These are phyloP conservation scores for Hyposoter didymator DNA, from an alignment of 2,888 invertebrate genomes.

Conservation along the genomic window DNA sequence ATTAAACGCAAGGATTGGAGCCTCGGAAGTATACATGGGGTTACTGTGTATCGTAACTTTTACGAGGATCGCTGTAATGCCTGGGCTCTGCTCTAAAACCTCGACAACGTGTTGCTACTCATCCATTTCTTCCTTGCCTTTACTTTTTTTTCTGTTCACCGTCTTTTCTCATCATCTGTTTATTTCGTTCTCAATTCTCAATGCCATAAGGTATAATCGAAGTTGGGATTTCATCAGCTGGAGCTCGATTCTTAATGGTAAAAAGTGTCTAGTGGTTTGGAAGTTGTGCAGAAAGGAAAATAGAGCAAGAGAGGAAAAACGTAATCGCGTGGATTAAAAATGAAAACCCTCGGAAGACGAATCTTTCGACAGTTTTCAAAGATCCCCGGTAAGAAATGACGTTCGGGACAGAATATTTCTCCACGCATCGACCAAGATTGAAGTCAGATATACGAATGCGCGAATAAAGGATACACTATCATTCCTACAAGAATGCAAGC, in stretches of 20 bases:
- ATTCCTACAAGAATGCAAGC: constrained; percentile 8
- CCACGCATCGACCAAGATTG: not conserved
- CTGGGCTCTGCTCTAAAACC: constrained; percentile 20
- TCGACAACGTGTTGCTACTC: constrained; percentile 59
- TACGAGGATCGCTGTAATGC: constrained; percentile 22
- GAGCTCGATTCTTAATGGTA: constrained; percentile 68
- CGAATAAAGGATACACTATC: not conserved
- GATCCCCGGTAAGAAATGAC: not conserved
- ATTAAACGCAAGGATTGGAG: constrained; percentile 19
- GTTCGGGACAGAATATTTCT: not conserved
- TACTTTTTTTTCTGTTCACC: constrained; percentile 47
- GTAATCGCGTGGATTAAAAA: too few species aligned
- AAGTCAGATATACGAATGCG: not conserved
- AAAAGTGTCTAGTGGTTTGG: constrained; percentile 65
- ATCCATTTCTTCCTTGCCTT: constrained; percentile 42
- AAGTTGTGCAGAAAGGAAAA: not conserved
- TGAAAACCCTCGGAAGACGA: not conserved
- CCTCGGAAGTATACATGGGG: not conserved
- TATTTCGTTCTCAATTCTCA: constrained; percentile 2
- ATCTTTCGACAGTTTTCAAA: not conserved
- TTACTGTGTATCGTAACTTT: constrained; percentile 42
- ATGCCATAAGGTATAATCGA: not conserved
- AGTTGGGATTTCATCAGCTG: constrained; percentile 45
- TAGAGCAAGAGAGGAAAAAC: not conserved
- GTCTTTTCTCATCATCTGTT: not conserved